phyloP scores from a whole-genome alignment of 2,888 invertebrate genomes.

The Smittia sp. region DNA sequence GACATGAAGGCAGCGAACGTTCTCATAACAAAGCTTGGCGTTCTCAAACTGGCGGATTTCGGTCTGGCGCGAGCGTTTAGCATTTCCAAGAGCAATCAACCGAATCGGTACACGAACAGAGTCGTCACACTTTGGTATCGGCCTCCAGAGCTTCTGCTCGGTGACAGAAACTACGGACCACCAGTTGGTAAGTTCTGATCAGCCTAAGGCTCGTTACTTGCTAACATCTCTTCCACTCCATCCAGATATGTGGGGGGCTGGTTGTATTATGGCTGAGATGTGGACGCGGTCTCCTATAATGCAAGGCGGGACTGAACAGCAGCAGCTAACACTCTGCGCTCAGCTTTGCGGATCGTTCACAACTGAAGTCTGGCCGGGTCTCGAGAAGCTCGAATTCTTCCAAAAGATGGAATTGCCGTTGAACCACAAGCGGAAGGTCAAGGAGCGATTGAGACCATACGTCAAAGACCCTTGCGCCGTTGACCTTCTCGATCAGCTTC shows the following conservation, averaged over 20 bases:
- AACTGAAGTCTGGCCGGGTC: slow-evolving; percentile 90
- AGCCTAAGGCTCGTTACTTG: no score
- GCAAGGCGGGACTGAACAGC: slow-evolving; percentile 96
- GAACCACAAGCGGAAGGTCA: slow-evolving; percentile 80
- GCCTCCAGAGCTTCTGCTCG: slow-evolving; percentile 64
- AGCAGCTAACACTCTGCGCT: slow-evolving; percentile 90
- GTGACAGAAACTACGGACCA: slow-evolving; percentile 93
- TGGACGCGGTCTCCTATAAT: slow-evolving; percentile 95
- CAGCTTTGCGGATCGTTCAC: slow-evolving; percentile 96
- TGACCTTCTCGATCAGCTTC: slow-evolving; percentile 85
- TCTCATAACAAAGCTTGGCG: slow-evolving; percentile 90
- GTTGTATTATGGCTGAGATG: slow-evolving; percentile 99
- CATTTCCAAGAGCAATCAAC: slow-evolving; percentile 78
- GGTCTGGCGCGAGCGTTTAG: slow-evolving; percentile 94
- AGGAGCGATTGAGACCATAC: slow-evolving; percentile 82
- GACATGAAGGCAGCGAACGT: slow-evolving; percentile 99
- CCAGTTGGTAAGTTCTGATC: slow-evolving; percentile 70
- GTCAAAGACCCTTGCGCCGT: slow-evolving; percentile 90
- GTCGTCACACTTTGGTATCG: slow-evolving; percentile 97
- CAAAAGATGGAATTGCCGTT: slow-evolving; percentile 84
- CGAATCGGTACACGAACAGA: slow-evolving; percentile 92
- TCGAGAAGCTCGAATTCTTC: slow-evolving; percentile 83
- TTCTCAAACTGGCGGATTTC: slow-evolving; percentile 95
- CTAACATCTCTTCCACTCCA: no score
- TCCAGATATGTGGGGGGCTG: slow-evolving; percentile 62